phyloP scores from a whole-genome alignment of 2,113 vertebrate genomes.

The Varanus komodoensis region DNA sequence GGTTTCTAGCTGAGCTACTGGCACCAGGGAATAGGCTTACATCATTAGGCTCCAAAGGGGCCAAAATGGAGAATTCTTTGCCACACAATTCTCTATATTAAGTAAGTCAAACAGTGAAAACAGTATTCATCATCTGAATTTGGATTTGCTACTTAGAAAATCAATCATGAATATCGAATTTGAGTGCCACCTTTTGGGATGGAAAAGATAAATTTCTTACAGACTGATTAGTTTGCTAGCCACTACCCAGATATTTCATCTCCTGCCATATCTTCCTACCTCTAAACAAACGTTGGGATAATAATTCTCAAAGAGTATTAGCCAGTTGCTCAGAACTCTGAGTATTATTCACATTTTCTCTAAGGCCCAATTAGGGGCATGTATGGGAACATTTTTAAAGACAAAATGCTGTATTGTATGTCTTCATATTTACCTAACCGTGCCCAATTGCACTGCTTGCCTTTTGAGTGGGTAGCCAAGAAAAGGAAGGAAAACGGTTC shows the following conservation, averaged over 20 bases:
- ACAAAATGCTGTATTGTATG: constrained; percentile 54
- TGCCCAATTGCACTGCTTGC: constrained; percentile 47
- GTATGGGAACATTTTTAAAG: constrained; percentile 71
- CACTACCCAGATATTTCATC: constrained; percentile 44
- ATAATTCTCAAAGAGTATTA: constrained; percentile 78
- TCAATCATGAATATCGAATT: neutral
- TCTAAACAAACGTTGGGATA: constrained; percentile 66
- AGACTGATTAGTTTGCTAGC: constrained; percentile 22
- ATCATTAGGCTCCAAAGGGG: neutral
- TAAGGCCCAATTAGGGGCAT: constrained; percentile 79
- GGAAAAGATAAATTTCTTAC: neutral
- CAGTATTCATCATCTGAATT: neutral
- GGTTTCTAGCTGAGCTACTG: neutral
- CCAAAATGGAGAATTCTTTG: neutral
- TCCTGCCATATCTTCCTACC: constrained; percentile 51
- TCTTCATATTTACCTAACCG: constrained; percentile 67
- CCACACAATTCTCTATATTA: neutral
- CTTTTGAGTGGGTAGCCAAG: constrained; percentile 43
- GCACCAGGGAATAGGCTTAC: neutral
- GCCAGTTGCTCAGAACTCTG: constrained; percentile 67
- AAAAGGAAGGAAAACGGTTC: neutral
- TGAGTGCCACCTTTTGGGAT: neutral
- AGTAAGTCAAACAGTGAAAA: neutral
- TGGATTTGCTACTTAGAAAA: neutral
- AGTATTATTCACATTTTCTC: constrained; percentile 69